Conservation (phyloP, 2,888 invertebrate species). For the Rhaphigaster nebulosa region DNA sequence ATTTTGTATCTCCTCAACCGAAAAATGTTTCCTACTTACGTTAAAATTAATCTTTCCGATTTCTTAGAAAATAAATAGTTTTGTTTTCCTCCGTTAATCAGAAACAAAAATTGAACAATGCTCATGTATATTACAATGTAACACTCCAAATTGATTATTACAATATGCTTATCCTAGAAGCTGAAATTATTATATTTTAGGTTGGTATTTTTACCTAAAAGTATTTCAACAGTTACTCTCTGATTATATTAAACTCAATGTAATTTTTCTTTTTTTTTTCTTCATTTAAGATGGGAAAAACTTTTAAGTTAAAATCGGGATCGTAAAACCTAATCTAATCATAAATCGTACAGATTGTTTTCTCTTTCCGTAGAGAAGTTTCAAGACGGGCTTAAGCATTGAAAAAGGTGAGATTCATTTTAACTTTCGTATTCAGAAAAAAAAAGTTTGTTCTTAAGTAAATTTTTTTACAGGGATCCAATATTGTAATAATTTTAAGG, state of each 20-base stretch:
- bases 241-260: not conserved
- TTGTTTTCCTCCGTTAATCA: no score
- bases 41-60: no score
- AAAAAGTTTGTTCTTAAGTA: not conserved
- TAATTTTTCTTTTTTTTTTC: not conserved
- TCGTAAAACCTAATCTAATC: not conserved
- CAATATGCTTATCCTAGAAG: no score
- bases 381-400: not conserved
- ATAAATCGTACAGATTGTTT: conserved; percentile 4
- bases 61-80: no score
- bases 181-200: no score
- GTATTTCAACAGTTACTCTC: not conserved
- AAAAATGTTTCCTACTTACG: no score
- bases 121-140: no score
- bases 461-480: not conserved
- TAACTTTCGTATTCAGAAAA: not conserved
- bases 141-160: no score
- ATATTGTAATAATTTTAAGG: no score
- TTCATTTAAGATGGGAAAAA: not conserved
- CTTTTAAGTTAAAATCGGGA: not conserved
- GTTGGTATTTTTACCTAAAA: not conserved
- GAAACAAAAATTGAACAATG: no score
- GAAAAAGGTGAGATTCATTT: not conserved
- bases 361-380: not conserved
- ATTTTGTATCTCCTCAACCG: no score